These are phyloP conservation scores for Mesoclemmys tuberculata DNA, from an alignment of 2,113 vertebrate genomes.

Conservation along the genomic window DNA sequence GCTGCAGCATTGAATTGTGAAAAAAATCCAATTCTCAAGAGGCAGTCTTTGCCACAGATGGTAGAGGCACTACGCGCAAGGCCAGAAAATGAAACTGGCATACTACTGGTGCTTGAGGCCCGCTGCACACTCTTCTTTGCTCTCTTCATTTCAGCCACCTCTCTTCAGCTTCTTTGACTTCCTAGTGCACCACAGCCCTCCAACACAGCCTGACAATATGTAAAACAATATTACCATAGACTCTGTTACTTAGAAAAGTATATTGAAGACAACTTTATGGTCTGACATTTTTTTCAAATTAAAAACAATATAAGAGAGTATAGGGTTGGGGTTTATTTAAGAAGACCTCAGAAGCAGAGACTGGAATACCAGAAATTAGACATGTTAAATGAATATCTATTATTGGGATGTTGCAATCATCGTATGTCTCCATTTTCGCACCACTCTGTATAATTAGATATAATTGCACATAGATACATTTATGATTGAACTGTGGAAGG, in stretches of 20 bases:
- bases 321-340: not conserved
- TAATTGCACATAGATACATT: slow-evolving; percentile 4
- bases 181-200: not conserved
- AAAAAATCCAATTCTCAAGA: not conserved
- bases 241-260: not conserved
- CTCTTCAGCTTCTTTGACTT: not conserved
- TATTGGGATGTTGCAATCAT: not conserved
- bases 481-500: not conserved
- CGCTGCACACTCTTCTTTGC: not conserved
- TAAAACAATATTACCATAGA: not conserved
- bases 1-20: not conserved
- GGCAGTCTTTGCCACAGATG: not conserved
- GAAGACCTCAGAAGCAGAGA: not conserved
- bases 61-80: not conserved
- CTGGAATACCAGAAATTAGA: not conserved
- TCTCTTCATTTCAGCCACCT: not conserved
- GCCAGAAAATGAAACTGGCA: not conserved
- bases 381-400: not conserved
- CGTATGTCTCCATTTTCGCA: slow-evolving; percentile 18
- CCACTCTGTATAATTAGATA: not conserved
- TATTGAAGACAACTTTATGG: not conserved
- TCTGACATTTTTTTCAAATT: not conserved
- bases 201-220: not conserved
- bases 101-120: not conserved
- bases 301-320: not conserved